Evolutionary conservation across 2,113 vertebrate genomes (phyloP).

Genomic region (Grantiella picta): DNA sequence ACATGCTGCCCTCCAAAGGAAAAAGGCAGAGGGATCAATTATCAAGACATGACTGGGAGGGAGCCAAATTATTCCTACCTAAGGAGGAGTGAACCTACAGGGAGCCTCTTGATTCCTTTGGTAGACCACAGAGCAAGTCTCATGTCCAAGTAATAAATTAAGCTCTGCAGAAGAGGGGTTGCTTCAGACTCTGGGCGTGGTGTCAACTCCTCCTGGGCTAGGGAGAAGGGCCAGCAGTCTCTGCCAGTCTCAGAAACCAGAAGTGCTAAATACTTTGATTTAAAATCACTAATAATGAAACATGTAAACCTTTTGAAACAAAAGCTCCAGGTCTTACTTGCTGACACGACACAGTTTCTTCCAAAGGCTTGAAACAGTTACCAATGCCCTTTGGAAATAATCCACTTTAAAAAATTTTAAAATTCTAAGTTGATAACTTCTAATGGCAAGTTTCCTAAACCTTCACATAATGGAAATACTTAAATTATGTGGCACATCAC

Average conservation of each 20-base stretch:
- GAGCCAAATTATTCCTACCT: slow-evolving; percentile 10
- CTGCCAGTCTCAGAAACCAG: neutral
- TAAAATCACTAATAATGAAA: neutral
- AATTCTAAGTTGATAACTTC: neutral
- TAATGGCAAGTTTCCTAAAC: neutral
- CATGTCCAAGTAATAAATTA: slow-evolving; percentile 19
- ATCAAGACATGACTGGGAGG: neutral
- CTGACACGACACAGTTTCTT: neutral
- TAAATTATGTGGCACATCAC: neutral
- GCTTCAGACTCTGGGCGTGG: slow-evolving; percentile 22
- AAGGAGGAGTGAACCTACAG: slow-evolving; percentile 6
- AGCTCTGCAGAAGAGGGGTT: neutral
- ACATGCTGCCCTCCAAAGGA: neutral
- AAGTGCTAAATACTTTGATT: neutral
- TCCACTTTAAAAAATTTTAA: neutral
- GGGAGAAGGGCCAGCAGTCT: slow-evolving; percentile 3
- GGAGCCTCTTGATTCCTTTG: slow-evolving; percentile 6
- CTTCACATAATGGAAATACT: neutral
- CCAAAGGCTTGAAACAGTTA: neutral
- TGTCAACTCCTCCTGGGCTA: slow-evolving; percentile 33
- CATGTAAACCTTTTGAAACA: neutral
- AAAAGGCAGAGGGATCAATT: neutral
- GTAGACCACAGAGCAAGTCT: neutral
- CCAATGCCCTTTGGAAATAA: neutral
- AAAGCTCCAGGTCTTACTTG: neutral